Conservation (phyloP, 2,888 invertebrate species). For the Acanthosoma haemorrhoidale region DNA sequence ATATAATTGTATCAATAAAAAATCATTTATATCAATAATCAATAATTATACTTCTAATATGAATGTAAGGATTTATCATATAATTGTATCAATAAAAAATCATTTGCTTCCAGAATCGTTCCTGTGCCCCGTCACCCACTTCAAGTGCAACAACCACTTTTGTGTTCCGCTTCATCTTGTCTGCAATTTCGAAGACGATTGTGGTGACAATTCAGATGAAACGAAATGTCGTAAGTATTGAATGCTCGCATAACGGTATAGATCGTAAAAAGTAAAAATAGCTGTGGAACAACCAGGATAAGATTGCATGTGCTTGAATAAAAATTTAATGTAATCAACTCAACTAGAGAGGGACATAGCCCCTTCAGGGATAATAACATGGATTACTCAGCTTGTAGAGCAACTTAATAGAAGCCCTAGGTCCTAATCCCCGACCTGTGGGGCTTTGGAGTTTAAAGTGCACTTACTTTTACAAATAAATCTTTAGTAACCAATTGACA, state of each 20-base stretch:
- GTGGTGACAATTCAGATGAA: constrained; percentile 43
- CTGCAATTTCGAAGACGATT: constrained; percentile 43
- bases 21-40: constrained; percentile 44
- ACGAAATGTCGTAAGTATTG: constrained; percentile 42
- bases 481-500: no score
- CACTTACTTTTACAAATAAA: no score
- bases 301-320: neutral
- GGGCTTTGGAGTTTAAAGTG: no score
- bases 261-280: no score
- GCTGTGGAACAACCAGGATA: no score
- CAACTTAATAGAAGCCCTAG: no score
- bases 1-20: constrained; percentile 10
- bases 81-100: constrained; percentile 9
- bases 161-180: constrained; percentile 44
- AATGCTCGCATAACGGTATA: no score
- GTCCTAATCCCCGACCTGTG: no score
- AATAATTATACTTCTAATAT: no score
- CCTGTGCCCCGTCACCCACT: constrained; percentile 48
- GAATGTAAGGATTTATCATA: no score
- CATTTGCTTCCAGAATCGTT: constrained; percentile 45
- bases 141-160: constrained; percentile 50
- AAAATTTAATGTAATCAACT: neutral
- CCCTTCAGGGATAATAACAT: neutral
- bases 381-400: no score
- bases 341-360: neutral